Percentiles rank a stretch among this genome's conserved stretches.
phyloP scores from a whole-genome alignment of 1,140 invertebrate genomes.

The Brachionus koreanus region DNA sequence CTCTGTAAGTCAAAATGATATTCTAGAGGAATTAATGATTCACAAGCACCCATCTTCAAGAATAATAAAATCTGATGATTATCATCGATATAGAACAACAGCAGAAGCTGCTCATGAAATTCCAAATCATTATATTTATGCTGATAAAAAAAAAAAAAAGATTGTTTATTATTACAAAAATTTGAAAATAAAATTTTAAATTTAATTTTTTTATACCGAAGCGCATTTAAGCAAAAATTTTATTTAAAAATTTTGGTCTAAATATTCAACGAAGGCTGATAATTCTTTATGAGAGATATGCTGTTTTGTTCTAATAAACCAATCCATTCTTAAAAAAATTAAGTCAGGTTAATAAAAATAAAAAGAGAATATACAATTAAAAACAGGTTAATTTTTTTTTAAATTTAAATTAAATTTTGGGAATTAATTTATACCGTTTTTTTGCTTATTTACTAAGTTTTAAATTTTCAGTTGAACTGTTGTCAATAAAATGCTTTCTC shows the following conservation, averaged over 20 bases:
- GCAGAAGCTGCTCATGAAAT: neutral
- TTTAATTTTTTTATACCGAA: neutral
- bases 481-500: neutral
- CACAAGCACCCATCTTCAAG: constrained; percentile 15
- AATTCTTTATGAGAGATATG: neutral
- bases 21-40: constrained; percentile 22
- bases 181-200: neutral
- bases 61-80: neutral
- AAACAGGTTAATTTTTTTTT: neutral
- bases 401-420: neutral
- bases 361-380: neutral
- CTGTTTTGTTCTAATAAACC: neutral
- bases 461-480: neutral
- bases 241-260: neutral
- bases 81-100: neutral
- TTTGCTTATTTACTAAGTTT: neutral
- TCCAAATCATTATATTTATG: neutral
- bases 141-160: neutral
- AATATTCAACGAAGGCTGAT: neutral
- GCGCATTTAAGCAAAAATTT: neutral
- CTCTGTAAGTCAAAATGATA: neutral
- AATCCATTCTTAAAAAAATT: neutral
- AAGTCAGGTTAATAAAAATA: too few relatives aligned
- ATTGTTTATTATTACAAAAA: constrained; percentile 23
- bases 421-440: neutral